These are phyloP conservation scores for Neocrepidodera transversa DNA, from an alignment of 2,888 invertebrate genomes.

Conservation along the genomic window DNA sequence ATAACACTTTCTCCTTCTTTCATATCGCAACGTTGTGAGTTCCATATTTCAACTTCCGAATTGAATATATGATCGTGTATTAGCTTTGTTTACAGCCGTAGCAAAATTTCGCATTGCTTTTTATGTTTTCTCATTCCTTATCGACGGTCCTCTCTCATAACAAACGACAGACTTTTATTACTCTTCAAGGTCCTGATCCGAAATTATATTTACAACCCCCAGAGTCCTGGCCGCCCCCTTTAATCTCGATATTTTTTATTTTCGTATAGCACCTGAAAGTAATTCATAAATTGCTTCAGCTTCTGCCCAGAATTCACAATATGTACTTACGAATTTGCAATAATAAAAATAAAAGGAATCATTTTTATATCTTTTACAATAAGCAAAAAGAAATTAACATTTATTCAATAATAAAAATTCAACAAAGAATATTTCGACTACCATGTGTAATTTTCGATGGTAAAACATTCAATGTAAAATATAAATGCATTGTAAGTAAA, in stretches of 20 bases:
- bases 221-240: slow-evolving; percentile 25
- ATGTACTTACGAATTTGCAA: no score
- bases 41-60: slow-evolving; percentile 29
- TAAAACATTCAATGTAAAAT: no score
- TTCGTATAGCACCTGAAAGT: slow-evolving; percentile 14
- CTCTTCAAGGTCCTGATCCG: slow-evolving; percentile 41
- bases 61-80: slow-evolving; percentile 38
- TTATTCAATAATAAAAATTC: no score
- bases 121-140: slow-evolving; percentile 43
- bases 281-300: slow-evolving; percentile 3
- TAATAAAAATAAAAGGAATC: no score
- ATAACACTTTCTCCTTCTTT: slow-evolving; percentile 27
- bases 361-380: no score
- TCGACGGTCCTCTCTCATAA: slow-evolving; percentile 41
- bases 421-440: no score
- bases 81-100: slow-evolving; percentile 43
- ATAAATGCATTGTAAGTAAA: no score
- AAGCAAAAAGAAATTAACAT: no score
- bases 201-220: slow-evolving; percentile 43
- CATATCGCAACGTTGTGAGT: slow-evolving; percentile 12
- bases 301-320: no score
- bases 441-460: no score
- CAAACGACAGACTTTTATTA: slow-evolving; percentile 45
- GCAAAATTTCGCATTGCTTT: slow-evolving; percentile 42
- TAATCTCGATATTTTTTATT: slow-evolving; percentile 31